Evolutionary conservation across 2,888 invertebrate genomes (phyloP), one percentile per base, ranked within the genome.

Genomic region (Rhodophaea formosa): DNA sequence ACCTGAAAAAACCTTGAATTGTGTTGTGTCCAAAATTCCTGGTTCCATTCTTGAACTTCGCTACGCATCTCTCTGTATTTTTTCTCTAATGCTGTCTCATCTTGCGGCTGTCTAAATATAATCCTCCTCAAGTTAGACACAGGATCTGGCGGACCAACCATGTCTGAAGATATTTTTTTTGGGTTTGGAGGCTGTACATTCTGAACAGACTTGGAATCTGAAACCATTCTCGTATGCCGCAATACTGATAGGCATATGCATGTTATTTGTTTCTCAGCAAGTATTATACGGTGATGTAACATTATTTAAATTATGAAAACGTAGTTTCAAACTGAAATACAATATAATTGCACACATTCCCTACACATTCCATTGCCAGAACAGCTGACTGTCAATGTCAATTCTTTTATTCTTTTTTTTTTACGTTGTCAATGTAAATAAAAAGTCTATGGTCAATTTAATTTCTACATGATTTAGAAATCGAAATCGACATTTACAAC

Each of bases 41-140:
- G 95, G 81, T 97, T 97, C 97, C 97, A 97, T 58, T 92, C 87
- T 71, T 96, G 96, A 0, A 95, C 95, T 61, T 94, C 94, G 63
- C 93, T 88, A 71, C 95, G 93, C 65, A 93, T 80, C 65, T 93
- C 79, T 61, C 97, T 91, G 68, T 95, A 94, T 64, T 84, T 81
- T 66, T 87, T 93, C 70, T 96, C 95, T 56, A 95, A 71, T 1
- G 72, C 64, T 0, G 95, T 94, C 86, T 97, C 97, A 69, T 94
- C 88, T 1, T 88, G 66, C 3, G 94, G 89, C 67, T 93, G 89
- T 74, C 93, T 93, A 69, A 96, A 94, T 65, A 95, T 90, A 51
- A 96, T 91, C 3, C 93, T 95, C 57, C 97, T 91, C 59, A 97
- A 84, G 81, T 97, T 97, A 0, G 97, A 97, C 17, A 94, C 84